phyloP scores from a whole-genome alignment of 2,797 vertebrate genomes.

The Vespertilio murinus region DNA sequence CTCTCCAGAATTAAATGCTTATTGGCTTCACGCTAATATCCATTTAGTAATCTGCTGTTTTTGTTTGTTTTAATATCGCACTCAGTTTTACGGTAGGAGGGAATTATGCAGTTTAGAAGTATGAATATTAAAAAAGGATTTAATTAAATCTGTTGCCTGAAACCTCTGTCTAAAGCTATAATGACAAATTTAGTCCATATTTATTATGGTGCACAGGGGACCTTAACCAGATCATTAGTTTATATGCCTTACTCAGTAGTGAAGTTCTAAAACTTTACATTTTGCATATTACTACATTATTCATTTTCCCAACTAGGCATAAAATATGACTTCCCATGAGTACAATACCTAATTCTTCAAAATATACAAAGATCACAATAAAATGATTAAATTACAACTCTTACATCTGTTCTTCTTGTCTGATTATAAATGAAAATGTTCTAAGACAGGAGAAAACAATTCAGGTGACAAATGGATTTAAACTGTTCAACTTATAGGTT shows the following conservation, averaged over 20 bases:
- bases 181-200: constrained; percentile 92
- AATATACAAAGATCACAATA: constrained; percentile 92
- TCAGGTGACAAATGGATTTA: constrained; percentile 82
- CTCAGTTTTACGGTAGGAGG: constrained; percentile 86
- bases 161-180: constrained; percentile 91
- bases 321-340: constrained; percentile 90
- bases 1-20: constrained; percentile 86
- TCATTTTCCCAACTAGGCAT: constrained; percentile 92
- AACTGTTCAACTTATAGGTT: constrained; percentile 62
- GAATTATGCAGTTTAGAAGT: constrained; percentile 90
- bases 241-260: constrained; percentile 88
- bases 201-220: constrained; percentile 91
- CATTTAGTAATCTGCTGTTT: constrained; percentile 89
- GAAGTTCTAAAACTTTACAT: constrained; percentile 91
- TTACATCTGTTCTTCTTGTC: constrained; percentile 91
- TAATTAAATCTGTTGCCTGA: constrained; percentile 92
- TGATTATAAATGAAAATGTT: constrained; percentile 89
- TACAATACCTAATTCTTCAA: constrained; percentile 91
- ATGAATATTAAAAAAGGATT: constrained; percentile 92
- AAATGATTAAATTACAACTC: constrained; percentile 91
- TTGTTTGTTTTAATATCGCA: constrained; percentile 90
- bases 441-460: constrained; percentile 83
- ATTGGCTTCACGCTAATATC: constrained; percentile 87
- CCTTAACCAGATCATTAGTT: constrained; percentile 90
- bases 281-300: constrained; percentile 92